phyloP scores from a whole-genome alignment of 1,140 invertebrate species.

The Apocrypta bakeri region DNA sequence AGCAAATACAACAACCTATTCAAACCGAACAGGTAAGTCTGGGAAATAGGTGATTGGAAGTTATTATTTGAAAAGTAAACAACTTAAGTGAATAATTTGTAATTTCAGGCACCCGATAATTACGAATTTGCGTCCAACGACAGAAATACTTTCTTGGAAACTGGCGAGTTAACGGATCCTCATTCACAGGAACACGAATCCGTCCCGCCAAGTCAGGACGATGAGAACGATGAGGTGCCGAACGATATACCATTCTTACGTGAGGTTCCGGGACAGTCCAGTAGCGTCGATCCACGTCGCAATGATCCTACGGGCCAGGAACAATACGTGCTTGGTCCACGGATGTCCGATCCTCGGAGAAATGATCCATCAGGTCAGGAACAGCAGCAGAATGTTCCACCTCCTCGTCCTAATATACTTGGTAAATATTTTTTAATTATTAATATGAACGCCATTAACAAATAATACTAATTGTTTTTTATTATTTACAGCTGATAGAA shows the following conservation, averaged over 20 bases:
- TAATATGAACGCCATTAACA: neutral
- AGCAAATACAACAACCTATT: slow-evolving; percentile 57
- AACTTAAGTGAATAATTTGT: neutral
- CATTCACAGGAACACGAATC: slow-evolving; percentile 68
- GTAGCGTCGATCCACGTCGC: slow-evolving; percentile 67
- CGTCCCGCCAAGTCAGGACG: slow-evolving; percentile 68
- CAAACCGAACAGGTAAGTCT: slow-evolving; percentile 59
- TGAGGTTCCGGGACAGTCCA: slow-evolving; percentile 72
- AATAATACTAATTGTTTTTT: neutral
- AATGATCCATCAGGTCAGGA: slow-evolving; percentile 71
- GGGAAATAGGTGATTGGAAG: neutral
- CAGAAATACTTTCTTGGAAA: slow-evolving; percentile 71
- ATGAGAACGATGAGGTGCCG: slow-evolving; percentile 72
- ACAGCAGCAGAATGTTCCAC: slow-evolving; percentile 57
- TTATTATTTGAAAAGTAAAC: neutral
- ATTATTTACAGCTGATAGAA: slow-evolving; percentile 55
- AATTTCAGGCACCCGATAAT: slow-evolving; percentile 63
- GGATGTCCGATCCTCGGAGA: slow-evolving; percentile 63
- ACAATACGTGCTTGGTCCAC: slow-evolving; percentile 58
- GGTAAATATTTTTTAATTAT: slow-evolving; percentile 13
- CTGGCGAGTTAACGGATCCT: slow-evolving; percentile 71
- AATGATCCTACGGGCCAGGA: slow-evolving; percentile 72
- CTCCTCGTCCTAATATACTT: slow-evolving; percentile 49
- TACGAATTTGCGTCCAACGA: slow-evolving; percentile 73
- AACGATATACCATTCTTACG: slow-evolving; percentile 71